These are phyloP conservation scores for Cyanoderma ruficeps DNA, from an alignment of 2,113 vertebrate species.

Conservation along the genomic window DNA sequence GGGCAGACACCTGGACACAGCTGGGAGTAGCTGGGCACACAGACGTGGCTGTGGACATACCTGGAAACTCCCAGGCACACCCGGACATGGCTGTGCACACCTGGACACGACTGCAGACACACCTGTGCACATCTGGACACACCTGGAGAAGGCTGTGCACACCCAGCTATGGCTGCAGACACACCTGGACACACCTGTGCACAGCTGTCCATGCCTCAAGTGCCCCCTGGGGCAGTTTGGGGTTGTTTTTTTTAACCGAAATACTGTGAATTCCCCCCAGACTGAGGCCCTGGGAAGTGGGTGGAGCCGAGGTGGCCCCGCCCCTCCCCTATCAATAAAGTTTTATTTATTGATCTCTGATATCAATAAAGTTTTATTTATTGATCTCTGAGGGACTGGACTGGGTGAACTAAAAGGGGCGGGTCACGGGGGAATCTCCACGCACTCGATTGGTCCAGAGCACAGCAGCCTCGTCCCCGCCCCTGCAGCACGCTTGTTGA, in stretches of 20 bases:
- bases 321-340: neutral
- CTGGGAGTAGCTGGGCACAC: neutral
- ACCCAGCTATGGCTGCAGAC: no score
- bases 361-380: neutral
- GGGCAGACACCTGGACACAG: no score
- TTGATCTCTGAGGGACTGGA: no score
- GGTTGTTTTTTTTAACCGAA: neutral
- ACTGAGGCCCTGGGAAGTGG: neutral
- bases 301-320: neutral
- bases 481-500: fast-evolving
- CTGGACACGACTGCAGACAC: neutral
- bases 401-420: neutral
- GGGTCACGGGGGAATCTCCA: fast-evolving
- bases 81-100: no score
- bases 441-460: neutral
- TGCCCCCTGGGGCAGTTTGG: neutral
- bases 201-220: neutral
- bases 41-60: neutral
- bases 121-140: neutral
- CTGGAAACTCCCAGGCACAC: neutral
- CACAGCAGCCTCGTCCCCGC: no score
- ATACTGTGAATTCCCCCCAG: neutral
- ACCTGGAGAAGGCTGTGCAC: no score
- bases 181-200: no score
- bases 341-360: neutral